Base-by-base conservation (phyloP, 1,140 invertebrate genomes). In the Drosophila prosaltans region DNA sequence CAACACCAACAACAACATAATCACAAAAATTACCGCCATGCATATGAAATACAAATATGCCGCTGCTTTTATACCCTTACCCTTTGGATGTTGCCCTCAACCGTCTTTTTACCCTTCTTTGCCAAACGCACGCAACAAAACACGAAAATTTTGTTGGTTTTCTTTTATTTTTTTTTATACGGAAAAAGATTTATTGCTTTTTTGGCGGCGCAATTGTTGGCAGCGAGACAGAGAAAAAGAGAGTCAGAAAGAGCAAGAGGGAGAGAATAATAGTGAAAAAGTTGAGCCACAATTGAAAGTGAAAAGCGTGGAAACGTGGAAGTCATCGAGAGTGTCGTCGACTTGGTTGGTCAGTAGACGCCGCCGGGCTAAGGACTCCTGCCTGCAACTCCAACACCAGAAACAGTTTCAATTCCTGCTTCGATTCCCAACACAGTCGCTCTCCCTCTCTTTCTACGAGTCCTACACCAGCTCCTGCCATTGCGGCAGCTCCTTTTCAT, bases 261-360 rank as follows among this genome's bases (percentile, higher is more conserved):
- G 63, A 82, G 48, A 66, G 65, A 61, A 67, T 74, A 72, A 85
- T 80, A 74, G 84, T 89, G 45, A 89, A 89, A 90, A 90, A 90
- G 81, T 86, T 90, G 77, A 78, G 80, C 81, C 80, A 78, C 80
- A 91, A 86, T 91, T 91, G 90, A 91, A 91, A 91, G 90, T 91
- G 90, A 91, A 91, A 91, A 91, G 90, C 90, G 85, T 90, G 85
- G 90, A 91, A 91, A 90, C 78, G 76, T 80, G 78, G 82, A 90
- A 81, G 79, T 90, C 81, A 89, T 84, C 85, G 85, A 89, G 84
- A 89, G 80, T 89, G 84, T 83, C 74, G 84, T 78, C 68, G 62
- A 67, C 16, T 77, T 43, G 82, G 80, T 80, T 84, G 79, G 84
- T 81, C 72, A 86, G 78, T 51, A 16, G 16, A 16, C 69, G 72